Conservation (phyloP, 2,113 vertebrate species). For the Penelope pileata region DNA sequence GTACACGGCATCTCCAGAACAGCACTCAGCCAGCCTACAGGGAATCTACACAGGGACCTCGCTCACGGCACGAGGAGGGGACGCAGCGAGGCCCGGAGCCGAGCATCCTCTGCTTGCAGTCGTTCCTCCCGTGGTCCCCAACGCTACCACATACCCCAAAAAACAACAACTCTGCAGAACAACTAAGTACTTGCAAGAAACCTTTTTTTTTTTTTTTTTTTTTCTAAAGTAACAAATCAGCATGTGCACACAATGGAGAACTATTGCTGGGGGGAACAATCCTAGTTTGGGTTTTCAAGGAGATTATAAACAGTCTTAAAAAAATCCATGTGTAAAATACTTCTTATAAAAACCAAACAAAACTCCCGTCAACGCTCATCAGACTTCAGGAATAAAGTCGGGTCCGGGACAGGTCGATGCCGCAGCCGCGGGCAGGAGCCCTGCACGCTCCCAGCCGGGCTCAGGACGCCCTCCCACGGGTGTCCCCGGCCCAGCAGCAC, state of each 20-base stretch:
- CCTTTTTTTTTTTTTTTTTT: too few species aligned
- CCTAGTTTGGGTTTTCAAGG: conserved; percentile 33
- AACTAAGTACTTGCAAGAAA: conserved; percentile 68
- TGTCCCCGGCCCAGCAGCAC: background rate
- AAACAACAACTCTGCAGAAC: conserved; percentile 61
- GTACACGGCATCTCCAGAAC: conserved; percentile 62
- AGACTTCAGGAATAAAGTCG: background rate
- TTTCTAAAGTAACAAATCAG: conserved; percentile 68
- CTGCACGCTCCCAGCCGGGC: background rate
- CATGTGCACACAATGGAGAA: conserved; percentile 64
- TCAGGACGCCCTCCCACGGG: background rate
- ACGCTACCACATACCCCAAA: conserved; percentile 53
- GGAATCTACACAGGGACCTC: conserved; percentile 54
- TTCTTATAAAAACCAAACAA: conserved; percentile 61
- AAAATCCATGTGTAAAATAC: conserved; percentile 61
- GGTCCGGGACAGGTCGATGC: background rate
- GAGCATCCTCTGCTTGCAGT: background rate
- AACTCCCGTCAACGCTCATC: conserved; percentile 28
- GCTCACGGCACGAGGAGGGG: background rate
- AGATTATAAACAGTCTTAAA: conserved; percentile 49
- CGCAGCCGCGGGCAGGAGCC: accelerated
- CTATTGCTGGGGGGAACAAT: conserved; percentile 48
- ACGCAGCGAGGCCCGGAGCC: background rate
- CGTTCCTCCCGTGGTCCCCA: conserved; percentile 18
- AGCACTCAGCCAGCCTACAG: conserved; percentile 50